Evolutionary conservation across 2,797 vertebrate genomes (phyloP).

Genomic region (Onychomys torridus): DNA sequence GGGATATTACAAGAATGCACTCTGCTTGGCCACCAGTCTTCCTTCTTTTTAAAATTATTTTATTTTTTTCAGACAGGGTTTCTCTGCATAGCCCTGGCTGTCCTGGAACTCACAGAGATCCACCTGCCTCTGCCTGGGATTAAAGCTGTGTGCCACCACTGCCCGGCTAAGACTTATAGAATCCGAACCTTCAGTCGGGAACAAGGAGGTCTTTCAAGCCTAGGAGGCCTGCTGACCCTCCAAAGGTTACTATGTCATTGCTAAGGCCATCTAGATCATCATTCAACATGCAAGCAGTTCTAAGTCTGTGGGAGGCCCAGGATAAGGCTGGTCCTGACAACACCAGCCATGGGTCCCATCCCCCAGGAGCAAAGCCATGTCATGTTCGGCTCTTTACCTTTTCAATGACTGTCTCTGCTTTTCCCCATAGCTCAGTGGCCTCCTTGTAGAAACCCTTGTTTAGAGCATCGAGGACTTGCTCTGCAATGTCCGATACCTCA

Average conservation of each 20-base stretch:
- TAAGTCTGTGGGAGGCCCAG: not conserved
- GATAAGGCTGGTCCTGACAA: not conserved
- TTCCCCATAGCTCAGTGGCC: conserved; percentile 94
- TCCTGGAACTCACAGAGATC: not conserved
- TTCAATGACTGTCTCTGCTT: conserved; percentile 91
- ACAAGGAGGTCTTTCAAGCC: not conserved
- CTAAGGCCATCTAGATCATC: not conserved
- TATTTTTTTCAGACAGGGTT: not conserved
- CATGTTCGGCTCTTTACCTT: conserved; percentile 86
- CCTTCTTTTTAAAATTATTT: not conserved
- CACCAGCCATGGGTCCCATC: not conserved
- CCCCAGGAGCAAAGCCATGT: not conserved
- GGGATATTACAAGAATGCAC: not conserved
- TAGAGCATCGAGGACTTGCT: conserved; percentile 91
- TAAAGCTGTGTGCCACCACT: not conserved
- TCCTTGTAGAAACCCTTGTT: conserved; percentile 88
- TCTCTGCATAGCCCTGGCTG: not conserved
- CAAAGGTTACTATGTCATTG: not conserved
- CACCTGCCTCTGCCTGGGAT: not conserved
- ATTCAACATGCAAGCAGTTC: not conserved
- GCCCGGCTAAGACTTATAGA: not conserved
- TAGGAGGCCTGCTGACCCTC: not conserved
- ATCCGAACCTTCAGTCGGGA: not conserved
- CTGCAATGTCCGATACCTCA: conserved; percentile 91
- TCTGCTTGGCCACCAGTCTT: not conserved